phyloP scores from a whole-genome alignment of 1,140 invertebrate species.

The Glossosoma conforme region DNA sequence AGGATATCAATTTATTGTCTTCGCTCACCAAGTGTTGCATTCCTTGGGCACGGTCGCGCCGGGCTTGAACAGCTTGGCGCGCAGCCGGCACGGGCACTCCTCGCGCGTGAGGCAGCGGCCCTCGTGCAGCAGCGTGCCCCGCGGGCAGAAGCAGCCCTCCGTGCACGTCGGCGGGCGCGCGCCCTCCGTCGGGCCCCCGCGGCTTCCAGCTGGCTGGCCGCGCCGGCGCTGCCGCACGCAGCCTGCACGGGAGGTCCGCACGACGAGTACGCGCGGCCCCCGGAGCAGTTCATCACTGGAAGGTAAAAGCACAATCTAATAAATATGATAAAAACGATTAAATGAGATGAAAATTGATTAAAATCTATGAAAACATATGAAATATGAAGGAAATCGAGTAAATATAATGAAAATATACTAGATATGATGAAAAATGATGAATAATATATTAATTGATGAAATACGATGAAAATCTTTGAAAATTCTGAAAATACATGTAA shows the following conservation, averaged over 20 bases:
- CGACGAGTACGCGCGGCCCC: slow-evolving; percentile 63
- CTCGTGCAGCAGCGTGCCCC: slow-evolving; percentile 64
- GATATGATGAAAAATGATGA: no score
- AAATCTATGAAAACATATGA: no score
- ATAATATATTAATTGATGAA: no score
- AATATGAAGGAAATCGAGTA: no score
- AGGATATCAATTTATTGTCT: no score
- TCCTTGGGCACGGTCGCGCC: slow-evolving; percentile 69
- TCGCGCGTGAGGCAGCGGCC: slow-evolving; percentile 65
- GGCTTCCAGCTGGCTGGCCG: slow-evolving; percentile 41
- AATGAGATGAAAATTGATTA: no score
- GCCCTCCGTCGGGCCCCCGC: slow-evolving; percentile 31
- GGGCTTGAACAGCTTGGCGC: slow-evolving; percentile 69
- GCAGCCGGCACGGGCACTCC: slow-evolving; percentile 74
- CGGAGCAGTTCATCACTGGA: slow-evolving; percentile 64
- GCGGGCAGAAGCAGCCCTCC: slow-evolving; percentile 84
- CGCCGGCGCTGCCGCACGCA: slow-evolving; percentile 47
- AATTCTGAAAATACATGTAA: no score
- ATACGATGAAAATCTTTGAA: no score
- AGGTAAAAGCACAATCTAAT: no score
- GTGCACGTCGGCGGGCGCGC: slow-evolving; percentile 53
- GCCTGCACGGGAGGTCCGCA: slow-evolving; percentile 60
- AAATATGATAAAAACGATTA: no score
- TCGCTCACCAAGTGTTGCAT: slow-evolving; percentile 80
- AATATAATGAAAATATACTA: no score